Evolutionary conservation across 2,797 vertebrate genomes (phyloP).

Genomic region (Sebastiscus tertius): DNA sequence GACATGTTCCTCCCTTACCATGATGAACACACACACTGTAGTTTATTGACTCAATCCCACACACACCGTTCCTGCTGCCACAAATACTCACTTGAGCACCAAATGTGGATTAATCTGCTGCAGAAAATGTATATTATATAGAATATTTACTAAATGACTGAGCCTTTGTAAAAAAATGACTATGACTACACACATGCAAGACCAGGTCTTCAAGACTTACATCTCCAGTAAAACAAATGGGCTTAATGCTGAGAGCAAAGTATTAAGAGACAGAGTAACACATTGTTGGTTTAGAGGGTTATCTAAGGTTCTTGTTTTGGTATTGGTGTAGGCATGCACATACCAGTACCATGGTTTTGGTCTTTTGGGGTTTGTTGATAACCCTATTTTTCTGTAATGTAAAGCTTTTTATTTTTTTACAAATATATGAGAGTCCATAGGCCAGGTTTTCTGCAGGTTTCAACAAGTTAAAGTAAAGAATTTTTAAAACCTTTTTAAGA

Average conservation of each 20-base stretch:
- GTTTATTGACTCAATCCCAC: fast-evolving
- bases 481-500: too few species aligned
- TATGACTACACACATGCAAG: too few species aligned
- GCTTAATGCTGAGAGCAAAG: too few species aligned
- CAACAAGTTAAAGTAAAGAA: too few species aligned
- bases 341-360: neutral
- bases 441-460: too few species aligned
- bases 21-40: neutral
- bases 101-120: neutral
- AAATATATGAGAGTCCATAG: neutral
- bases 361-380: neutral
- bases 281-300: neutral
- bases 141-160: neutral
- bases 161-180: neutral
- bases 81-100: neutral
- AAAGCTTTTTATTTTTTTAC: neutral
- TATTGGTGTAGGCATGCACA: neutral
- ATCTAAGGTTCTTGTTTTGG: neutral
- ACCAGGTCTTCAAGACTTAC: neutral
- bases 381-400: neutral
- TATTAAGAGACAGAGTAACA: neutral
- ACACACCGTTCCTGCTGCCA: neutral
- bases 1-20: fast-evolving
- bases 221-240: neutral
- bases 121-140: too few species aligned